Percentiles rank a stretch among this genome's conserved stretches.
Evolutionary conservation across 1,140 invertebrate genomes (phyloP).

Genomic region (Phthorimaea operculella): DNA sequence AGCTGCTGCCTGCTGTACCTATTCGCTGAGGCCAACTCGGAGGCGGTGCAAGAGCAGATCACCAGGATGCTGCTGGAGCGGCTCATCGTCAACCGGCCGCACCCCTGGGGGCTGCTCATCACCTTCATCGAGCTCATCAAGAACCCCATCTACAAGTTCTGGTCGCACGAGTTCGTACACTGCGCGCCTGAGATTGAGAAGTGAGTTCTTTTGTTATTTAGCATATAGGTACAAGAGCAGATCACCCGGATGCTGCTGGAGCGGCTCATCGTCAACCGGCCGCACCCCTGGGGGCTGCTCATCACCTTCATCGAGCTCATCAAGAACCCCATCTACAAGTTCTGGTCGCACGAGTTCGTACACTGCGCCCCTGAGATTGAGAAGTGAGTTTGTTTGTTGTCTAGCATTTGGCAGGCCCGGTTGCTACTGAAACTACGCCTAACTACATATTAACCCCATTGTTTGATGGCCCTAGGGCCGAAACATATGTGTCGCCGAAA

Average conservation of each 20-base stretch:
- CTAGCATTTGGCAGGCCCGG: no score
- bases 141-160: slow-evolving; percentile 99
- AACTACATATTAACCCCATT: no score
- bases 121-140: slow-evolving; percentile 99
- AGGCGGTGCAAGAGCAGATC: slow-evolving; percentile 94
- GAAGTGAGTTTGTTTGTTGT: slow-evolving; percentile 79
- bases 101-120: slow-evolving; percentile 98
- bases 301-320: slow-evolving; percentile 99
- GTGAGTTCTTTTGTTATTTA: slow-evolving; percentile 71
- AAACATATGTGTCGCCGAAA: no score
- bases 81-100: slow-evolving; percentile 97
- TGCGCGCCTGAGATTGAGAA: slow-evolving; percentile 99
- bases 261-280: slow-evolving; percentile 96
- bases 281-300: slow-evolving; percentile 98
- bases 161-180: slow-evolving; percentile 98
- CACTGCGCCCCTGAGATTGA: slow-evolving; percentile 99
- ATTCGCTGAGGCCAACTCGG: slow-evolving; percentile 97
- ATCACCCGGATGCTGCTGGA: slow-evolving; percentile 95
- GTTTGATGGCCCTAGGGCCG: no score
- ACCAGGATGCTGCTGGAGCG: slow-evolving; percentile 95
- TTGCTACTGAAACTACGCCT: no score
- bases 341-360: slow-evolving; percentile 99
- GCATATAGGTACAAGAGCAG: slow-evolving; percentile 93
- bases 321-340: slow-evolving; percentile 98
- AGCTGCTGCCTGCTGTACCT: slow-evolving; percentile 96